Evolutionary conservation across 2,113 vertebrate species (phyloP).

Genomic region (Lasiurus cinereus): DNA sequence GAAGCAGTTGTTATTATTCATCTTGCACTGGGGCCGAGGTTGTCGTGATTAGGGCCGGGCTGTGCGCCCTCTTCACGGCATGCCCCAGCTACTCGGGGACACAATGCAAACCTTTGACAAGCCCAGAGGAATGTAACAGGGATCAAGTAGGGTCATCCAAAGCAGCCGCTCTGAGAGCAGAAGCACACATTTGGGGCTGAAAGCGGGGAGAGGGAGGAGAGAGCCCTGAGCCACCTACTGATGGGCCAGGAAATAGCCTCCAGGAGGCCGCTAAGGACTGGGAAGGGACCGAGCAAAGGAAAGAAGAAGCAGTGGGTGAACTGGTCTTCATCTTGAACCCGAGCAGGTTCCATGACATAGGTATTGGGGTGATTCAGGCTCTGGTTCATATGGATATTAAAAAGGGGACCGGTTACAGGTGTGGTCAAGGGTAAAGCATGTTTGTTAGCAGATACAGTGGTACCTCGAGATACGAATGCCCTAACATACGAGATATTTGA

Average conservation of each 20-base stretch:
- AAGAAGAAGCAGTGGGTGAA: background rate
- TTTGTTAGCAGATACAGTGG: background rate
- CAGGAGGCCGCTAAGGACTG: background rate
- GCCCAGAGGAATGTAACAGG: slow-evolving; percentile 65
- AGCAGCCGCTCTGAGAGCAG: slow-evolving; percentile 44
- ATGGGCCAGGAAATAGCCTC: slow-evolving; percentile 7
- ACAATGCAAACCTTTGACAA: slow-evolving; percentile 76
- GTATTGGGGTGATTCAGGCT: background rate
- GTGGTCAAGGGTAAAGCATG: background rate
- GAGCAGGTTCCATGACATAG: background rate
- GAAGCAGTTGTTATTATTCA: slow-evolving; percentile 85
- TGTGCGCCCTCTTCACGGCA: slow-evolving; percentile 54
- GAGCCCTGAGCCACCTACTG: slow-evolving; percentile 35
- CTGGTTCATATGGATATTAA: background rate
- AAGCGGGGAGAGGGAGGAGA: background rate
- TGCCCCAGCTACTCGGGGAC: slow-evolving; percentile 66
- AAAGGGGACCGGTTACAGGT: background rate
- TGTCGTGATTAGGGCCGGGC: slow-evolving; percentile 78
- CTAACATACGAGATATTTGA: too few species aligned
- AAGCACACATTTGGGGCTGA: background rate
- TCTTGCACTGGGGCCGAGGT: slow-evolving; percentile 79
- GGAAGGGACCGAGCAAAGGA: slow-evolving; percentile 35
- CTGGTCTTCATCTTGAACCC: background rate
- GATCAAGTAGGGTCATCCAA: slow-evolving; percentile 74
- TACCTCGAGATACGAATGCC: too few species aligned